Evolutionary conservation across 2,888 invertebrate genomes (phyloP), one percentile per base, ranked within the genome.

Genomic region (Catocala fraxini): DNA sequence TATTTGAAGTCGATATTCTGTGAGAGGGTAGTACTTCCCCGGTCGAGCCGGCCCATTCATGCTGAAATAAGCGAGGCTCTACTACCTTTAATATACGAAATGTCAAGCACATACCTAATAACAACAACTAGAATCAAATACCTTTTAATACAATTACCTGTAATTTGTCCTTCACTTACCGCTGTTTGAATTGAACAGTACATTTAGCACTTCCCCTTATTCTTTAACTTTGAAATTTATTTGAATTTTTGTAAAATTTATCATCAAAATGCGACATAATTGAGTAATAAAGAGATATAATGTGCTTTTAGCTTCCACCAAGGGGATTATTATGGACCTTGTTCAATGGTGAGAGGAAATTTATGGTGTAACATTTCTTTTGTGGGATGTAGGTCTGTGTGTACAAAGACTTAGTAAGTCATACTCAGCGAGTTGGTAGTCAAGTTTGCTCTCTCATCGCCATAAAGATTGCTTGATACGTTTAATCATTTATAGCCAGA

Each of bases 211-310:
- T 51, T 4, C 7, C 9, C 35, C 34, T 51, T 12, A 51, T 34
- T n/a, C n/a, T 51, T 33, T n/a, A 49, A 34, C 12, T 47, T 47
- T 46, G 7, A 43, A 47, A 55, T 34, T 46, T 47, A 55, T 55
- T 39, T 47, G 11, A 47, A 66, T 56, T 59, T 70, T 70, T 51
- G 70, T 63, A 62, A 70, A 59, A n/a, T 70, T 63, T 70, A 70
- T 66, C 56, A 66, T 55, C 46, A 6, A 6, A 46, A 41, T 42
- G 51, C 51, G 65, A 59, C 46, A 63, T 51, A 54, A 66, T 59
- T 59, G 56, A 59, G 63, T 62, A 52, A 70, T 66, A 59, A 56
- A 52, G 66, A 41, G 41, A 25, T 13, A 41, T 56, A 56, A 56
- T 56, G 56, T 48, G 47, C 39, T 48, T 55, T 51, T 47, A 48